phyloP scores from a whole-genome alignment of 2,113 vertebrate genomes.

The Notothenia rossii region DNA sequence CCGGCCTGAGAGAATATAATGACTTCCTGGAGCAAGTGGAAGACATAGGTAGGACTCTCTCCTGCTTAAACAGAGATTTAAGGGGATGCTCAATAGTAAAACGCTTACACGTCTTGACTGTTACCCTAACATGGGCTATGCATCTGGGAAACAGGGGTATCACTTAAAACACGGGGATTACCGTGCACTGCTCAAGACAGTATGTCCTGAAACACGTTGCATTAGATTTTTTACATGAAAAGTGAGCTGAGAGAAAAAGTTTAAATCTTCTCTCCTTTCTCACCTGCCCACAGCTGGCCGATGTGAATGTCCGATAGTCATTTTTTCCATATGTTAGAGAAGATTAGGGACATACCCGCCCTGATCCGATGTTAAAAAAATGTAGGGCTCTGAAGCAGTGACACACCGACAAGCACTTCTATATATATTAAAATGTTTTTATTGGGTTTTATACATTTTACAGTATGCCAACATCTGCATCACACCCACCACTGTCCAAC shows the following conservation, averaged over 20 bases:
- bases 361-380: neutral
- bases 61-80: constrained; percentile 4
- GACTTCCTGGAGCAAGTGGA: constrained; percentile 97
- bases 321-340: neutral
- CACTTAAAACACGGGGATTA: neutral
- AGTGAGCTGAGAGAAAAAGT: neutral
- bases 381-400: neutral
- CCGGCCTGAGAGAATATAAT: constrained; percentile 92
- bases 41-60: constrained; percentile 89
- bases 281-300: neutral
- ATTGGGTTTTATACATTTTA: no score
- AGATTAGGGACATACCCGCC: no score
- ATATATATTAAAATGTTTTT: no score
- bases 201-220: neutral
- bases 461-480: no score
- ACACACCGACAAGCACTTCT: neutral
- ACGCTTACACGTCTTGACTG: constrained; percentile 40
- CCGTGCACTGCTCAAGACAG: neutral
- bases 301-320: neutral
- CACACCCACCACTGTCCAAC: no score
- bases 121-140: constrained; percentile 14
- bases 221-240: neutral
- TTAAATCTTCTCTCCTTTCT: neutral
- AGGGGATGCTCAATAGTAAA: constrained; percentile 20
- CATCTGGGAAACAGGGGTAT: neutral